Base-by-base conservation (phyloP, 2,888 invertebrate genomes). In the Stratiomys singularior region DNA sequence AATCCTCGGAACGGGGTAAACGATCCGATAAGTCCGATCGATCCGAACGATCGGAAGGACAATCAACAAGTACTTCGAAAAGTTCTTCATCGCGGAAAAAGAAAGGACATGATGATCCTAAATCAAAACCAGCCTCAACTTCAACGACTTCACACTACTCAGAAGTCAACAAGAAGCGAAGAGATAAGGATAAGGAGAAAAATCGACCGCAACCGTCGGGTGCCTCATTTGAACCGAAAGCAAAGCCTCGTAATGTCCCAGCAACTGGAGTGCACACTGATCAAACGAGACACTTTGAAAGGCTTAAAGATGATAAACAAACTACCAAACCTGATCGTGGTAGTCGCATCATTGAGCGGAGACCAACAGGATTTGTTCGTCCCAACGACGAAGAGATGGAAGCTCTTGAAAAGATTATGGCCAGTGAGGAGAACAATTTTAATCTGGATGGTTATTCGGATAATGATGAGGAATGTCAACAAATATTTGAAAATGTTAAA, bases 391-490 rank as follows among this genome's bases (percentile, higher is more conserved):
- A 77, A 44, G 77, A 77, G 37, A 71, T 77, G 37, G 69, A 69
- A 15, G 71, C 56, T 28, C 47, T 77, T 0, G 74, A 44, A n/a
- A 63, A 64, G 18, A 30, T 76, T 21, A 28, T 23, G 7, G 28
- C n/a, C n/a, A 2, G 13, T 9, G 46, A 76, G 0, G 56, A 74
- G 1, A 11, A 23, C 25, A 28, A n/a, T 15, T n/a, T 69, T 5
- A 27, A 67, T 30, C n/a, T 67, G 0, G 37, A 71, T 23, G 46
- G 30, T 0, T 71, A 60, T 67, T 77, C 27, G 77, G 82, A 81
- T 71, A 80, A 81, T 5, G 80, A 81, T 11, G 71, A 80, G 11
- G 81, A 82, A 63, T 81, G 79, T 60, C 69, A 46, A 44, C 11
- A 27, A 13, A 69, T 58, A n/a, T 69, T 69, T 46, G 58, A 66